phyloP scores from a whole-genome alignment of 2,113 vertebrate species.

The Kryptolebias marmoratus region DNA sequence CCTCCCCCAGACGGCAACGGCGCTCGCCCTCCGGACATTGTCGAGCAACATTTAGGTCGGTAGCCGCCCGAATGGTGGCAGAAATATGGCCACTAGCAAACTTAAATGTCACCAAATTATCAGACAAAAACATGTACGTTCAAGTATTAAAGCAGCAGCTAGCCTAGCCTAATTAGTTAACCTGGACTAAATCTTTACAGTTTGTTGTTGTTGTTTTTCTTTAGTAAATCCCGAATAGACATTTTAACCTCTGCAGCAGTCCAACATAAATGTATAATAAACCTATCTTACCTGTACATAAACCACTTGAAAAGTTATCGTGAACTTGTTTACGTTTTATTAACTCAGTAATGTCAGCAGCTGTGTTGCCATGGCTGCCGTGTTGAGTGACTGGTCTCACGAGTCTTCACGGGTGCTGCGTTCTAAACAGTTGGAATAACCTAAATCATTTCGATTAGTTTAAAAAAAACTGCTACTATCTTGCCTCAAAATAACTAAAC shows the following conservation, averaged over 20 bases:
- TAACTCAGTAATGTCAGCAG: neutral
- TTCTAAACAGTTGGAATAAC: fast-evolving
- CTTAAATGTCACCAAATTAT: neutral
- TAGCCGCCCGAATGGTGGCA: neutral
- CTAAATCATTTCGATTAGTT: fast-evolving
- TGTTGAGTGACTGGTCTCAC: neutral
- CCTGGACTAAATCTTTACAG: conserved; percentile 10
- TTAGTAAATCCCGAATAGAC: no score
- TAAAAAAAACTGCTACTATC: no score
- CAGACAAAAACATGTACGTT: no score
- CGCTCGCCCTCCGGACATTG: conserved; percentile 71
- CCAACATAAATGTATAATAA: neutral
- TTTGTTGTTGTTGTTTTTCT: neutral
- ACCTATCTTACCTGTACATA: neutral
- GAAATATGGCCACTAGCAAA: neutral
- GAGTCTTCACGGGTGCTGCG: conserved; percentile 21
- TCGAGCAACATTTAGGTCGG: neutral
- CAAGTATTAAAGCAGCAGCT: conserved; percentile 21
- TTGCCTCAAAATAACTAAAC: no score
- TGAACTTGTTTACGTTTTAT: neutral
- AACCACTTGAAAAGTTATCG: neutral
- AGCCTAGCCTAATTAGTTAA: conserved; percentile 13
- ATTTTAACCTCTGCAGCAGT: fast-evolving
- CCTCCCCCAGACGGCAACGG: conserved; percentile 20
- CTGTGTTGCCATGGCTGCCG: conserved; percentile 57